Conservation (phyloP, 2,797 vertebrate genomes). For the Myotis pilosus region DNA sequence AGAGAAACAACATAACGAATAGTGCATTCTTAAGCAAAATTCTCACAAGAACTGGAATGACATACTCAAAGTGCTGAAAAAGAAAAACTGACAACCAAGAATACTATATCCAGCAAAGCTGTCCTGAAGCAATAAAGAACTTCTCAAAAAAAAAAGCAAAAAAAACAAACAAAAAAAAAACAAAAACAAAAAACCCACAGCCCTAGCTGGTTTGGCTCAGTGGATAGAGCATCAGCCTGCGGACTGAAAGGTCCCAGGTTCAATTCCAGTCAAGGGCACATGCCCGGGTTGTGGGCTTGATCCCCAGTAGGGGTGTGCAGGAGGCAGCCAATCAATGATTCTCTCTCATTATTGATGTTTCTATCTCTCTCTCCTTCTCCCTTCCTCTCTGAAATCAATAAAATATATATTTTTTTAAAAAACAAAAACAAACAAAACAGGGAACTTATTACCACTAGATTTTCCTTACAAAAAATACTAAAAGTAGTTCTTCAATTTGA, state of each 20-base stretch:
- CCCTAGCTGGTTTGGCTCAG: no score
- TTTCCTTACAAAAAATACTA: neutral
- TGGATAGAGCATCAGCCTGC: no score
- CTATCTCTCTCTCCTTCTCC: no score
- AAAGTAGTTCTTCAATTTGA: neutral
- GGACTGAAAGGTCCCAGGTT: no score
- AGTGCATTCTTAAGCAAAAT: neutral
- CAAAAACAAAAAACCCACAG: no score
- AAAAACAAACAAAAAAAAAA: neutral
- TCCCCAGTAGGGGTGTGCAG: no score
- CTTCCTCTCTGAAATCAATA: no score
- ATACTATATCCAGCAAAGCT: neutral
- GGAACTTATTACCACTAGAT: neutral
- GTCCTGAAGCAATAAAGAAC: neutral
- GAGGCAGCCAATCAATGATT: no score
- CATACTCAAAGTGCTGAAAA: neutral
- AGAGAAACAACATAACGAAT: neutral
- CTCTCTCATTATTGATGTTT: no score
- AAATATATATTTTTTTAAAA: no score
- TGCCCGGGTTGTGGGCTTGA: no score
- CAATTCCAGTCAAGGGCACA: no score
- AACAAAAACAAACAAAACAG: neutral
- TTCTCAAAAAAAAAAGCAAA: neutral
- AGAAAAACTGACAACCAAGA: neutral
- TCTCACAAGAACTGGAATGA: neutral